These are phyloP conservation scores for Lycodopsis pacificus DNA, from an alignment of 2,797 vertebrate genomes.

Conservation along the genomic window DNA sequence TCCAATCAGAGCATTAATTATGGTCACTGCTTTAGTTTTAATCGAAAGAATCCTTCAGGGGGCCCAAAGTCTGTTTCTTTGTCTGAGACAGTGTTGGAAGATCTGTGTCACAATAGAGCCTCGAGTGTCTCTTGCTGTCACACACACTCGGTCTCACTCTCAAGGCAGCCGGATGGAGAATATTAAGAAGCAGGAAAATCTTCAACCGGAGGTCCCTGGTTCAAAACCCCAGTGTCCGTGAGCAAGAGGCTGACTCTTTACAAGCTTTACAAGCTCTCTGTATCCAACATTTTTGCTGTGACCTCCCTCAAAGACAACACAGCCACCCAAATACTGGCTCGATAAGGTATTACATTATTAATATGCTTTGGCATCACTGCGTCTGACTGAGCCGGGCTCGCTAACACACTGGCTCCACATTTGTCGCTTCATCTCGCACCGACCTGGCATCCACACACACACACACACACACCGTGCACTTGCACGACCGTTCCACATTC, in stretches of 20 bases:
- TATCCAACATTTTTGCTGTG: slow-evolving; percentile 19
- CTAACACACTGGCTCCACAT: slow-evolving; percentile 74
- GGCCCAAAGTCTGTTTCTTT: slow-evolving; percentile 55
- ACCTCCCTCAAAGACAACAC: slow-evolving; percentile 34
- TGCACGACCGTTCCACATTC: slow-evolving; percentile 74
- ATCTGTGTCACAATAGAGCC: slow-evolving; percentile 77
- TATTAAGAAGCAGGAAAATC: slow-evolving; percentile 14
- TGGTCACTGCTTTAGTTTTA: slow-evolving; percentile 52
- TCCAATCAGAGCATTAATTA: slow-evolving; percentile 83
- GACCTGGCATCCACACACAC: slow-evolving; percentile 56
- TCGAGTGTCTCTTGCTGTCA: slow-evolving; percentile 53
- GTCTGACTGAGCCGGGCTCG: slow-evolving; percentile 32
- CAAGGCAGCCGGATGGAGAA: slow-evolving; percentile 25
- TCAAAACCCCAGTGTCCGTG: neutral
- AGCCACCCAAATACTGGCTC: slow-evolving; percentile 17
- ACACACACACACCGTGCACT: slow-evolving; percentile 51
- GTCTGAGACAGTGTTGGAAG: slow-evolving; percentile 63
- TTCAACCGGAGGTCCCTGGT: slow-evolving; percentile 15
- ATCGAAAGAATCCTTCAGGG: slow-evolving; percentile 62
- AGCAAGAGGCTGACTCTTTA: neutral
- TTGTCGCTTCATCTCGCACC: slow-evolving; percentile 61
- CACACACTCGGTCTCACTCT: slow-evolving; percentile 31
- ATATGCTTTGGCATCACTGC: slow-evolving; percentile 32
- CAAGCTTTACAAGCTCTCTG: neutral
- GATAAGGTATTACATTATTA: slow-evolving; percentile 45